Conservation (phyloP, 2,113 vertebrate genomes). For the Clupea harengus region DNA sequence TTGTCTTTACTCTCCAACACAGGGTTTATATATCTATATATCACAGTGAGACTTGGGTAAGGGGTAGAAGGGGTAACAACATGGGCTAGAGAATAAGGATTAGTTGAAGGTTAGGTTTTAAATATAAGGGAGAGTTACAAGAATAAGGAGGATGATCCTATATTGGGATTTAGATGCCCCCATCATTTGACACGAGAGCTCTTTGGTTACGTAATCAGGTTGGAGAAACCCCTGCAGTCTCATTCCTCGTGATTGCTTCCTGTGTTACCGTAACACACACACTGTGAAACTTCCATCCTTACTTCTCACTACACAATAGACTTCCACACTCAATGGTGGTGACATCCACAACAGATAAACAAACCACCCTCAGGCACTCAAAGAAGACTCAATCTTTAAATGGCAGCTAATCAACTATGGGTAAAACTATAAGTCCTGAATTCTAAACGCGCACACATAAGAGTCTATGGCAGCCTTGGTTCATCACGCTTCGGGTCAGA, state of each 20-base stretch:
- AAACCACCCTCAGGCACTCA: not conserved
- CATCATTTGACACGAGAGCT: not conserved
- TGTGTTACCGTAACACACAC: conserved; percentile 9
- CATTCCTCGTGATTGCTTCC: not conserved
- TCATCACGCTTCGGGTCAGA: not conserved
- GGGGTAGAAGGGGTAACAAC: not conserved
- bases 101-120: not conserved
- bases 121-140: not conserved
- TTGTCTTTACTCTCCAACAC: not conserved
- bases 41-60: not conserved
- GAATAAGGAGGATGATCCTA: not conserved
- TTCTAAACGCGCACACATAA: not conserved
- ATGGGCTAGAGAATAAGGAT: not conserved
- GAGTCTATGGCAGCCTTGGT: not conserved
- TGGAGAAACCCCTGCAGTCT: conserved; percentile 8
- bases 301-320: not conserved
- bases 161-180: not conserved
- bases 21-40: not conserved
- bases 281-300: not conserved
- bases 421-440: not conserved
- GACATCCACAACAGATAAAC: not conserved
- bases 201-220: not conserved
- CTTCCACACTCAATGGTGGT: not conserved
- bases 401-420: not conserved
- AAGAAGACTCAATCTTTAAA: not conserved